phyloP scores from a whole-genome alignment of 2,888 invertebrate genomes.

The Invenusta paracnida region DNA sequence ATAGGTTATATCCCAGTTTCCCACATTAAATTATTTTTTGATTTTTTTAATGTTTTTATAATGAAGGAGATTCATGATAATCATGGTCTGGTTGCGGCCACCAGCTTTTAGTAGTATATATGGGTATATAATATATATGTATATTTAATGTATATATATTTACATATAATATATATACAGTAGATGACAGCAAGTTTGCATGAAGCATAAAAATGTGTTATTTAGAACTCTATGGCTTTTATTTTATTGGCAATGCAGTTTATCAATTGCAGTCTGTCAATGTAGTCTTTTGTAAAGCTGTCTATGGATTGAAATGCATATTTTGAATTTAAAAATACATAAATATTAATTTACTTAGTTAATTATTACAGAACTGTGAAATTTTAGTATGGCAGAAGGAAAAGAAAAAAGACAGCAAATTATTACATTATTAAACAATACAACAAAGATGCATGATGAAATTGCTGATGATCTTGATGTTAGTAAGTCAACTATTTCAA shows the following conservation, averaged over 20 bases:
- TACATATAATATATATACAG: no score
- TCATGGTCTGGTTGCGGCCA: no score
- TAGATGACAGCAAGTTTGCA: background rate
- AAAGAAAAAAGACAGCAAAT: background rate
- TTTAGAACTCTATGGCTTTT: background rate
- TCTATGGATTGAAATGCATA: background rate
- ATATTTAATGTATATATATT: no score
- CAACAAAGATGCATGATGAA: background rate
- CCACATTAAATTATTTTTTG: no score
- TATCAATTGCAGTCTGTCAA: background rate
- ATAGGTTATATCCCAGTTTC: no score
- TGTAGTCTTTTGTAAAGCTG: no score
- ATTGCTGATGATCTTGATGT: background rate
- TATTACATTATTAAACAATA: background rate
- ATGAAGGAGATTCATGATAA: no score
- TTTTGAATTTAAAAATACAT: background rate
- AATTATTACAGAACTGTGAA: background rate
- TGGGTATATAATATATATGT: no score
- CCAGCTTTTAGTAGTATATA: no score
- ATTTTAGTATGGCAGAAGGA: background rate
- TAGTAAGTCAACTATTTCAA: background rate
- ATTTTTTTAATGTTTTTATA: no score
- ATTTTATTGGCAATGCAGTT: background rate
- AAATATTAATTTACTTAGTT: background rate
- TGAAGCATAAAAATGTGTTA: background rate